A percentile compares a stretch with the other conserved stretches of the same genome.
Evolutionary conservation across 2,113 vertebrate genomes (phyloP).

Genomic region (Saguinus imperator): DNA sequence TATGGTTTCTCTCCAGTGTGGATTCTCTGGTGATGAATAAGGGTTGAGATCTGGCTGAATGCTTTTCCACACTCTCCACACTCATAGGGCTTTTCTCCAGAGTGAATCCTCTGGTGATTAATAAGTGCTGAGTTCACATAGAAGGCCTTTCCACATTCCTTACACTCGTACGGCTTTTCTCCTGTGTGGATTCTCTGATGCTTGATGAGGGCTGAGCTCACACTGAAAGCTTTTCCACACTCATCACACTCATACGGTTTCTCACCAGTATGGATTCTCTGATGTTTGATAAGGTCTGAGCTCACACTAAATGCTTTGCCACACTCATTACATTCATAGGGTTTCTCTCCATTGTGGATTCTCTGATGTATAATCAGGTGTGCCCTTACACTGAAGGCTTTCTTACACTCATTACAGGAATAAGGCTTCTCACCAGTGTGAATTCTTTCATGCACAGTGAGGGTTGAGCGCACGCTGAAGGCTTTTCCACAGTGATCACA

Average conservation of each 20-base stretch:
- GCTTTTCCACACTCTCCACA: constrained; percentile 57
- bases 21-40: constrained; percentile 60
- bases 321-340: constrained; percentile 47
- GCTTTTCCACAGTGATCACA: constrained; percentile 51
- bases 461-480: constrained; percentile 35
- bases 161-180: constrained; percentile 48
- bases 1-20: constrained; percentile 52
- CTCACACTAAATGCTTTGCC: constrained; percentile 50
- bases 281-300: constrained; percentile 54
- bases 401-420: neutral
- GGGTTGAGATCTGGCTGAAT: constrained; percentile 53
- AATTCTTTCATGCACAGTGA: constrained; percentile 42
- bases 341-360: constrained; percentile 51
- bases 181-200: constrained; percentile 57
- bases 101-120: constrained; percentile 49
- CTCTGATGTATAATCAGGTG: constrained; percentile 53
- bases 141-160: constrained; percentile 53
- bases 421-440: constrained; percentile 52
- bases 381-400: constrained; percentile 40
- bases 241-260: constrained; percentile 20
- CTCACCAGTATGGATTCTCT: constrained; percentile 53
- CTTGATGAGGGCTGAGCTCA: constrained; percentile 59
- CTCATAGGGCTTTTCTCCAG: constrained; percentile 54
- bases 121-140: constrained; percentile 52
- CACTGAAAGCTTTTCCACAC: constrained; percentile 37